Evolutionary conservation across 2,797 vertebrate genomes (phyloP).

Genomic region (Microctenopoma steveboyesi): DNA sequence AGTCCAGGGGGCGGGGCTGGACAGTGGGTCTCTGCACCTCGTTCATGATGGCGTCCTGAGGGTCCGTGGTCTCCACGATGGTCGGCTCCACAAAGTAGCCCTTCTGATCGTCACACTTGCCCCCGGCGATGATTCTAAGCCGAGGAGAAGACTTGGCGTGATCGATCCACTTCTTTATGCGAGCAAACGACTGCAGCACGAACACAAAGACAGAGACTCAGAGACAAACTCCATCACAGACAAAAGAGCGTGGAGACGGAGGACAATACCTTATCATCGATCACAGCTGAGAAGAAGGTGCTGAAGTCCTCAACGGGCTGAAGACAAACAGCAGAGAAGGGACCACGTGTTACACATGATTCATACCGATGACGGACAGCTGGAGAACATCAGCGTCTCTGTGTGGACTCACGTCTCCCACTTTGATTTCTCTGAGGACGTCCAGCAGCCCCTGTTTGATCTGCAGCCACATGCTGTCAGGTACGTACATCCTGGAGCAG

Average conservation of each 20-base stretch:
- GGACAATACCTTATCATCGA: slow-evolving; percentile 89
- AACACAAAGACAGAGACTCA: background rate
- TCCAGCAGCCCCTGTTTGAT: slow-evolving; percentile 88
- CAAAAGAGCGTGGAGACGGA: rapidly evolving
- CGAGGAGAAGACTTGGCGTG: slow-evolving; percentile 84
- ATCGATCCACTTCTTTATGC: slow-evolving; percentile 89
- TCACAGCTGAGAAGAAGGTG: slow-evolving; percentile 93
- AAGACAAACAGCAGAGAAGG: background rate
- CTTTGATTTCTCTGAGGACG: slow-evolving; percentile 85
- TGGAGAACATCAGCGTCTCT: background rate
- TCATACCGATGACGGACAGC: no score
- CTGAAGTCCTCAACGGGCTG: slow-evolving; percentile 91
- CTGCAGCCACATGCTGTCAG: slow-evolving; percentile 88
- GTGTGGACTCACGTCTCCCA: slow-evolving; percentile 90
- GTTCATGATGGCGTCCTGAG: slow-evolving; percentile 89
- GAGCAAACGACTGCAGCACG: slow-evolving; percentile 83
- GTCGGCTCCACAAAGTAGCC: slow-evolving; percentile 94
- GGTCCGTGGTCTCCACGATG: slow-evolving; percentile 89
- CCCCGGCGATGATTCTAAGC: slow-evolving; percentile 89
- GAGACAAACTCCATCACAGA: no score
- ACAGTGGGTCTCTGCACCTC: slow-evolving; percentile 78
- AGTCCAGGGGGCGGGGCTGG: no score
- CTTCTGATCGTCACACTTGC: slow-evolving; percentile 83
- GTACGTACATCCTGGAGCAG: slow-evolving; percentile 94
- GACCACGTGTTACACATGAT: no score